Base-by-base conservation (phyloP, 1,140 invertebrate genomes). In the Pseudomyrmex concolor region DNA sequence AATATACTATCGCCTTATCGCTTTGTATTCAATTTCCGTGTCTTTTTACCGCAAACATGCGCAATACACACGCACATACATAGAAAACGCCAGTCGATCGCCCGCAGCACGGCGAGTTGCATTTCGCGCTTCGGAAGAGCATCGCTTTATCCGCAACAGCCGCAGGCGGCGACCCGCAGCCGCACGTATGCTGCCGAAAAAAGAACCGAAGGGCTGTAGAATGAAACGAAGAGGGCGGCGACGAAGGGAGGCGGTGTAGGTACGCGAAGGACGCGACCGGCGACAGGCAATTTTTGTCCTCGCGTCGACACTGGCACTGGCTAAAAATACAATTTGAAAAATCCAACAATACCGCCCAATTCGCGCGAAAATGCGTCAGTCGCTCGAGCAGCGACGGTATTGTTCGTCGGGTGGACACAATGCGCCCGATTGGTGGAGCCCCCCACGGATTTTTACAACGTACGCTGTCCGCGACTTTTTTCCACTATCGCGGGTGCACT, bases 311-410 rank as follows among this genome's bases (percentile, higher is more conserved):
- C 64, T 45, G 59, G 77, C 76, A 74, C 60, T 67, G 71, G 77
- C 73, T 86, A 90, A 90, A 93, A 93, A 91, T 90, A 90, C 87
- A 92, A 92, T 93, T 92, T 90, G 86, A 92, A 93, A 93, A 93
- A 91, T 93, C 85, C 87, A 90, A 93, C 92, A 93, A 93, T 93
- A 87, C 81, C 91, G 83, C 83, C 89, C 92, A 90, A 93, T 93
- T 92, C 92, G 90, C 88, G 85, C 85, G 83, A 91, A 92, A 92
- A 94, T 91, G 88, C 85, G 80, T 84, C 87, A 85, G 84, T 77
- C 67, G 76, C 60, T 67, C 73, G 83, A 80, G 63, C 81, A 86
- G 86, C 85, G 87, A 83, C 83, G 86, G 92, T 90, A 92, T 92
- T 92, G 92, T 92, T 89, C 89, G 73, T 86, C 86, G 77, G 88